Conservation (phyloP, 2,888 invertebrate species). For the Andricus quercusramuli region DNA sequence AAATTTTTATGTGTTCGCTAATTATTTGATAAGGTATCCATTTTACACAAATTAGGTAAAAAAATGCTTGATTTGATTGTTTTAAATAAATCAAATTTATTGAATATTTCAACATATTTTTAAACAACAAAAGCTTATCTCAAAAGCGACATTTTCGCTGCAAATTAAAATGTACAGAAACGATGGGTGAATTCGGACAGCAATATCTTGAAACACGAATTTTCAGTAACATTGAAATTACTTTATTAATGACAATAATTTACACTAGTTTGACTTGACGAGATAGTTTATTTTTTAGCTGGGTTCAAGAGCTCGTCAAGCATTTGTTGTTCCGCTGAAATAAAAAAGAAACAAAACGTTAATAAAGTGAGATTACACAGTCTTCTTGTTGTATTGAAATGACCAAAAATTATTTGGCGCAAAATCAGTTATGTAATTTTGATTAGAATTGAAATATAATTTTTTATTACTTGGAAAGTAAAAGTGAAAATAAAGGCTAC, state of each 20-base stretch:
- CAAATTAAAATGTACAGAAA: not conserved
- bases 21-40: not conserved
- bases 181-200: not conserved
- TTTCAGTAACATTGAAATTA: constrained; percentile 18
- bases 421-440: not conserved
- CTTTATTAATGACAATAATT: constrained; percentile 18
- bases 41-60: not conserved
- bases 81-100: not conserved
- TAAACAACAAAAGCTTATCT: not conserved
- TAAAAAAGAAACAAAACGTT: not conserved
- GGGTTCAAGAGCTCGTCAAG: constrained; percentile 4
- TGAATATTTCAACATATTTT: not conserved
- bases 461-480: not conserved
- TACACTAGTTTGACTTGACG: constrained; percentile 13
- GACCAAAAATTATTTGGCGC: not conserved
- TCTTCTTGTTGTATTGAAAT: not conserved
- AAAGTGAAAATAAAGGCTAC: not conserved
- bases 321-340: constrained; percentile 15
- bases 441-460: not conserved
- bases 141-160: not conserved
- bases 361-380: not conserved
- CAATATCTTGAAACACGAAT: not conserved
- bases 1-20: too few species aligned
- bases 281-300: constrained; percentile 15
- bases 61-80: not conserved